phyloP scores from a whole-genome alignment of 2,113 vertebrate species.

The Notothenia coriiceps region DNA sequence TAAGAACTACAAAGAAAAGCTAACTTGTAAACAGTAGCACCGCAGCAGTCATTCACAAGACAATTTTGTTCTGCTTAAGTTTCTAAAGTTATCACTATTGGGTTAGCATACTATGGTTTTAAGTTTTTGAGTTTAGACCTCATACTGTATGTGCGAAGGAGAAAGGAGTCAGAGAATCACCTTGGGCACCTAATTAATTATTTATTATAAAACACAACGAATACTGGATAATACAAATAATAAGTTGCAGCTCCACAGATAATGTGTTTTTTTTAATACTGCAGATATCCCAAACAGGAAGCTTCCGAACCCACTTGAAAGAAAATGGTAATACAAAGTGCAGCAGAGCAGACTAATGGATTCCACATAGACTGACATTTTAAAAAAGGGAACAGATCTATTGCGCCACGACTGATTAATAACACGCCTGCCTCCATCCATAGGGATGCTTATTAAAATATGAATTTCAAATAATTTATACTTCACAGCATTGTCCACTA shows the following conservation, averaged over 20 bases:
- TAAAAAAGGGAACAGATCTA: slow-evolving; percentile 51
- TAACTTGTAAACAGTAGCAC: background rate
- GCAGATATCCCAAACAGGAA: slow-evolving; percentile 34
- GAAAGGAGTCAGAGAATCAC: background rate
- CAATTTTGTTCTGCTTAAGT: slow-evolving; percentile 6
- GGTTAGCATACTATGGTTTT: slow-evolving; percentile 3
- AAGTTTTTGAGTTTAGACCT: no score
- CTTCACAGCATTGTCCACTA: slow-evolving; percentile 50
- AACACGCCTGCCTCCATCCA: slow-evolving; percentile 38
- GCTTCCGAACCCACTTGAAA: slow-evolving; percentile 33
- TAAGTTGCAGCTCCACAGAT: background rate
- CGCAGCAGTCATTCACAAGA: background rate
- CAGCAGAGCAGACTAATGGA: slow-evolving; percentile 61
- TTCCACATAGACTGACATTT: slow-evolving; percentile 64
- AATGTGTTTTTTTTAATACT: slow-evolving; percentile 23
- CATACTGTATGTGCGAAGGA: no score
- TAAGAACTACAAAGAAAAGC: background rate
- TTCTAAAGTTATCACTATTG: slow-evolving; percentile 3
- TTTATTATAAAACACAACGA: background rate
- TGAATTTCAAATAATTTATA: slow-evolving; percentile 64
- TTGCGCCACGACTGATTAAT: slow-evolving; percentile 68
- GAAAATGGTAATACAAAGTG: slow-evolving; percentile 53
- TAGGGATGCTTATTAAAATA: slow-evolving; percentile 65
- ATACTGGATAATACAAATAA: slow-evolving; percentile 15
- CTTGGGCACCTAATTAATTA: background rate